phyloP scores from a whole-genome alignment of 2,888 invertebrate species.

The Poecilobothrus nobilitatus region DNA sequence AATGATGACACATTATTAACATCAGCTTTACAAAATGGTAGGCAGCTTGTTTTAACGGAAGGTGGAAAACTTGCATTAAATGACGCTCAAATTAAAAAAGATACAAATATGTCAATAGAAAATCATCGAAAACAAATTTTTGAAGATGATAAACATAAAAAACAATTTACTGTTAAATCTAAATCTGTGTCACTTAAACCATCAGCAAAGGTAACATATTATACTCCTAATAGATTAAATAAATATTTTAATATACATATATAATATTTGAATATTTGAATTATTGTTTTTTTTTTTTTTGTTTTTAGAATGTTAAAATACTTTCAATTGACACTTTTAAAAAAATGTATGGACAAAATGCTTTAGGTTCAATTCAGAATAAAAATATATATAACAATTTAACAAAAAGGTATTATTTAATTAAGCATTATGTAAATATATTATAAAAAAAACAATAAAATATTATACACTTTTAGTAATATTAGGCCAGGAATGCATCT shows the following conservation, averaged over 20 bases:
- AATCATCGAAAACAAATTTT: conserved; percentile 19
- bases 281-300: neutral
- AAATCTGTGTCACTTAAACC: conserved; percentile 22
- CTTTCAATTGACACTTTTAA: conserved; percentile 41
- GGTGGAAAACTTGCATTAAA: conserved; percentile 69
- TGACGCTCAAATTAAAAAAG: conserved; percentile 29
- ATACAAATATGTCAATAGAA: conserved; percentile 19
- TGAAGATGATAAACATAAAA: conserved; percentile 12
- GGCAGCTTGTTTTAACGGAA: conserved; percentile 77
- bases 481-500: neutral
- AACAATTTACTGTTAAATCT: conserved; percentile 22
- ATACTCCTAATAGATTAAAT: no score
- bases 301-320: conserved; percentile 40
- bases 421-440: neutral
- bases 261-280: neutral
- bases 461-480: neutral
- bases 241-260: no score
- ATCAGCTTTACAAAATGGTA: conserved; percentile 75
- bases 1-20: conserved; percentile 62
- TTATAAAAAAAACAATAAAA: neutral
- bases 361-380: conserved; percentile 27
- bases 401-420: neutral
- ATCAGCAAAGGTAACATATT: neutral
- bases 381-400: neutral
- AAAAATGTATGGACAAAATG: conserved; percentile 36